These are phyloP conservation scores for Pandemis cinnamomeana DNA, from an alignment of 2,888 invertebrate species.

Conservation along the genomic window DNA sequence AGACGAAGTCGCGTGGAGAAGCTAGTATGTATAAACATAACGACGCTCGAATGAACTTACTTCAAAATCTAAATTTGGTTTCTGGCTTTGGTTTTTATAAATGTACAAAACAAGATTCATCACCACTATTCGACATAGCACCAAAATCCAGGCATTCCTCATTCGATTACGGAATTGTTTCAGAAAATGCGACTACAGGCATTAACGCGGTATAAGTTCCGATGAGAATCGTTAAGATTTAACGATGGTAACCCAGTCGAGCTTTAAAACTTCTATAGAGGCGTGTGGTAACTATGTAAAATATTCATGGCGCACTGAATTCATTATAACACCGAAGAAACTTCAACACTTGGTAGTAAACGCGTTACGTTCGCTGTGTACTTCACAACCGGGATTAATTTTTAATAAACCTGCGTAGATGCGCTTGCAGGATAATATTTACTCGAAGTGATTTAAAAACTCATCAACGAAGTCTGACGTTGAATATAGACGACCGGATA, in stretches of 20 bases:
- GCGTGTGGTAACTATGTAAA: slow-evolving; percentile 36
- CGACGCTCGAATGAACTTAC: too few species aligned
- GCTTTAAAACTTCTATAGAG: slow-evolving; percentile 31
- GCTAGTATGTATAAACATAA: too few species aligned
- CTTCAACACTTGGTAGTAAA: slow-evolving; percentile 36
- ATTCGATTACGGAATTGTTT: too few species aligned
- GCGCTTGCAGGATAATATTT: not conserved
- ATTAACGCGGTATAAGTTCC: not conserved
- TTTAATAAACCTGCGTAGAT: slow-evolving; percentile 30
- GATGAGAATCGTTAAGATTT: not conserved
- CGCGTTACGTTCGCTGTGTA: slow-evolving; percentile 30
- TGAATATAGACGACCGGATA: too few species aligned
- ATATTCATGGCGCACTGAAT: slow-evolving; percentile 37
- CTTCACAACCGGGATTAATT: slow-evolving; percentile 37
- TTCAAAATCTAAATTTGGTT: too few species aligned
- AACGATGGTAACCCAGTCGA: not conserved
- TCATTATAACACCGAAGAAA: slow-evolving; percentile 35
- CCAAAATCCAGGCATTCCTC: too few species aligned
- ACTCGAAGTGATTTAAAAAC: not conserved
- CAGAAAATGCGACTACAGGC: not conserved
- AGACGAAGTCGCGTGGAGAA: too few species aligned
- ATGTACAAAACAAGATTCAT: too few species aligned
- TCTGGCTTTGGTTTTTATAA: too few species aligned
- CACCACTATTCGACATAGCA: too few species aligned
- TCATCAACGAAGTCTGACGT: not conserved